Evolutionary conservation across 1,140 invertebrate genomes (phyloP), one percentile per base, ranked within the genome.

Genomic region (Arion vulgaris): DNA sequence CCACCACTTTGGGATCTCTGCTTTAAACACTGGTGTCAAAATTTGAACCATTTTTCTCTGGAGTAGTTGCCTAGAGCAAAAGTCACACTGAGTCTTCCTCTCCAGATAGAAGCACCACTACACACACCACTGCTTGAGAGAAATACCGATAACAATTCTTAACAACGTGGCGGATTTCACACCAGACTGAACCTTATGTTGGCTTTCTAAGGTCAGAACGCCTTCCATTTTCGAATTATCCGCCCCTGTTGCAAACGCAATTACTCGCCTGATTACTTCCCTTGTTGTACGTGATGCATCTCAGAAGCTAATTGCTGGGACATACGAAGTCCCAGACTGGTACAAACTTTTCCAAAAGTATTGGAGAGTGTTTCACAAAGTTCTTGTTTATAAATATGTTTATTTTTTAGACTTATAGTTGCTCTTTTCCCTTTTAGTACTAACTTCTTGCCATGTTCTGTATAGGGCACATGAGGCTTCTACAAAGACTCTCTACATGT

Each of bases 261-360:
- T 66, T 66, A 66, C 28, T 66, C 62, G 62, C 62, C 62, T 66
- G 62, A 66, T 66, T 66, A 66, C 62, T 66, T 66, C 62, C 62
- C 62, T 66, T 66, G 62, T 66, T n/a, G 32, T 66, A 66, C 28
- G 7, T 32, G 62, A 66, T 7, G 11, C 28, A 5, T 34, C n/a
- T 32, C 7, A n/a, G 1, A 32, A 17, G 62, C 62, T 66, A 66
- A 66, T 66, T 66, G 62, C 62, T 66, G 62, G 19, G n/a, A 66
- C 28, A 28, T 66, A 66, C 2, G 11, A 66, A 34, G n/a, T 66
- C 17, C 62, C 62, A 66, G 62, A 7, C 28, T 66, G 28, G 32
- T 17, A 66, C 53, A 15, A 23, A 45, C 41, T 45, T n/a, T n/a
- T n/a, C n/a, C n/a, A n/a, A n/a, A n/a, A n/a, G n/a, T n/a, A n/a